Conservation (phyloP, 2,797 vertebrate species). For the Simalia tracyae region DNA sequence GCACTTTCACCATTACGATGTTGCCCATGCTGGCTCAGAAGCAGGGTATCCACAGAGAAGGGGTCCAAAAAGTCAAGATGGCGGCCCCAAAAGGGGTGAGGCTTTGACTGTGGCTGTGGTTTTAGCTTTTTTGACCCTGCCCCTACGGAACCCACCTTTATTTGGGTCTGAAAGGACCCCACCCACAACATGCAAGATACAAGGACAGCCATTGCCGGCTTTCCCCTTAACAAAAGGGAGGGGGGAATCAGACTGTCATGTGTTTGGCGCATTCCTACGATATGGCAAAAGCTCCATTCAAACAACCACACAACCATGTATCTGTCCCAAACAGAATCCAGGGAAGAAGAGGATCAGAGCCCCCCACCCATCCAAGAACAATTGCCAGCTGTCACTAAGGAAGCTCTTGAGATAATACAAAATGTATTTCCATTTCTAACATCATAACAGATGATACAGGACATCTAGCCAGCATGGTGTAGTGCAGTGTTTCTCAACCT, state of each 20-base stretch:
- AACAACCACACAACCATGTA: not conserved
- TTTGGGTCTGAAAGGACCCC: not conserved
- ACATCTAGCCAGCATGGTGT: no score
- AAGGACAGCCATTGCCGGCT: not conserved
- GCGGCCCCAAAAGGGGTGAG: not conserved
- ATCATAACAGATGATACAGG: not conserved
- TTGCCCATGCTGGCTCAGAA: not conserved
- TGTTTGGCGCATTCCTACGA: not conserved
- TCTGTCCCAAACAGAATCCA: not conserved
- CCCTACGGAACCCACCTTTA: not conserved
- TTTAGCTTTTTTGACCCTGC: not conserved
- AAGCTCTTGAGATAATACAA: not conserved
- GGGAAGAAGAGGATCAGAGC: not conserved
- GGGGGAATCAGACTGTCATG: not conserved
- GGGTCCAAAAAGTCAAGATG: not conserved
- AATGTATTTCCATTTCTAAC: not conserved
- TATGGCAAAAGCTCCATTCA: not conserved
- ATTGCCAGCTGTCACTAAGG: not conserved
- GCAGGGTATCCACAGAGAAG: not conserved
- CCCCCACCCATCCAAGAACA: not conserved
- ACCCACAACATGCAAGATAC: not conserved
- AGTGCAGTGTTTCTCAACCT: no score
- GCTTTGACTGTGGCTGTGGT: not conserved
- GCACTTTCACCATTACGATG: not conserved
- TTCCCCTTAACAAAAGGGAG: not conserved